Percentiles rank a stretch among this genome's conserved stretches.
These are phyloP conservation scores for Luscinia luscinia DNA, from an alignment of 2,797 vertebrate genomes.

Conservation along the genomic window DNA sequence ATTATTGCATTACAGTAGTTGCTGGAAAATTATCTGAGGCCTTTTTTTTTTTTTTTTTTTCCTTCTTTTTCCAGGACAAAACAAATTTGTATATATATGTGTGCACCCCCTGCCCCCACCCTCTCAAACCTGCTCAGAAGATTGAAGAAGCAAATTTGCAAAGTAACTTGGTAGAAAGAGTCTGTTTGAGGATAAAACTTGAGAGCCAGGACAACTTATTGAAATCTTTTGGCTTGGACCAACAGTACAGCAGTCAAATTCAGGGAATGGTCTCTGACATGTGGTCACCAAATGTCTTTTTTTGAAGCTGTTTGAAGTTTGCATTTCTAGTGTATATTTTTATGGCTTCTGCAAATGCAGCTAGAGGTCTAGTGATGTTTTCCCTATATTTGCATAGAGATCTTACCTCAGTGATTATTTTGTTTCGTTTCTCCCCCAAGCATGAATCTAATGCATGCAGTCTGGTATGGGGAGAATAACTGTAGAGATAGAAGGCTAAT, in stretches of 20 bases:
- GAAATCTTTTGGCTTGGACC: constrained; percentile 4
- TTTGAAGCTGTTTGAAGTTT: neutral
- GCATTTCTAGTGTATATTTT: constrained; percentile 61
- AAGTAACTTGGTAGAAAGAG: neutral
- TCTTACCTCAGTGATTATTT: constrained; percentile 18
- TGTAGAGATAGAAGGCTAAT: neutral
- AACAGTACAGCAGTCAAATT: neutral
- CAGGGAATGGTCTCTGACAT: constrained; percentile 33
- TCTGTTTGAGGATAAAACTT: neutral
- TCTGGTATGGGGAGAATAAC: neutral
- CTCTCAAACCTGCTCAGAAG: neutral
- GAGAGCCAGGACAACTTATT: neutral
- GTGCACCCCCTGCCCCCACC: accelerated
- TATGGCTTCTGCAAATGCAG: constrained; percentile 43
- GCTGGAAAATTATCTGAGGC: neutral
- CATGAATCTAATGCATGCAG: constrained; percentile 18
- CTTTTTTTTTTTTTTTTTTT: neutral
- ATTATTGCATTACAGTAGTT: neutral
- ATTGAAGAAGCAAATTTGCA: neutral
- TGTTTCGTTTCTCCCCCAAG: neutral
- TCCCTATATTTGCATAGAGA: constrained; percentile 38
- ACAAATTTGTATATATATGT: accelerated
- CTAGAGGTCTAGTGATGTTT: neutral
- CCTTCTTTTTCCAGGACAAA: neutral
- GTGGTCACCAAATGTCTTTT: constrained; percentile 65